Evolutionary conservation across 2,888 invertebrate genomes (phyloP), one percentile per base, ranked within the genome.

Genomic region (Hydraecia micacea): DNA sequence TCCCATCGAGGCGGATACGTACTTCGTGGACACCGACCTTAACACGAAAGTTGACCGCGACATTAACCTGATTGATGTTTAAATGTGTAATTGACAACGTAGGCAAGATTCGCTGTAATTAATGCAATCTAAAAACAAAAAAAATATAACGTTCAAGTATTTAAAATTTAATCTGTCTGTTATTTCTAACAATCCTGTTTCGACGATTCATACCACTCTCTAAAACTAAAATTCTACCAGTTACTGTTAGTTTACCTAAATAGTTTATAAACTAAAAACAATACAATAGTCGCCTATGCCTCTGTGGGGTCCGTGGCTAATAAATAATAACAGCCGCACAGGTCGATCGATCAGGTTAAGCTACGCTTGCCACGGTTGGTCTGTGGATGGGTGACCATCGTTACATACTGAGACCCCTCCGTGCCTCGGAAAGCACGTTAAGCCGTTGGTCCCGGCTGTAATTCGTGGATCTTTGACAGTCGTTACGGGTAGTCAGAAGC

Each of bases 21-120:
- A 93, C 88, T 92, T 91, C 63, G 91, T 93, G 4, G 94, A 95
- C 80, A 92, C 93, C n/a, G 94, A 95, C 77, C 81, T 95, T 28
- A 90, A 90, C 80, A 84, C 68, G 42, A 88, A 87, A 75, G 62
- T 77, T 39, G 79, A 88, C 72, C 87, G 72, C 42, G 86, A 88
- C 42, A 49, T 76, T 1, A 75, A 86, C 67, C 21, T 84, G 8
- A n/a, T 77, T 65, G 90, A 87, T 58, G 9, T 79, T 25, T 88
- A 75, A 83, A 75, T 49, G 6, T 55, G 13, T 62, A 49, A 75
- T 42, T 39, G 62, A 55, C 15, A 28, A 63, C 4, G 15, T 39
- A 28, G 15, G 0, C 8, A 28, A 58, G 60, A 25, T 3, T 2
- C 36, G 28, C 36, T 82, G 25, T 68, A 55, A 74, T 28, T 5